Percentiles rank a stretch among this genome's conserved stretches.
phyloP scores from a whole-genome alignment of 2,888 invertebrate genomes.

The Malacosoma neustria region DNA sequence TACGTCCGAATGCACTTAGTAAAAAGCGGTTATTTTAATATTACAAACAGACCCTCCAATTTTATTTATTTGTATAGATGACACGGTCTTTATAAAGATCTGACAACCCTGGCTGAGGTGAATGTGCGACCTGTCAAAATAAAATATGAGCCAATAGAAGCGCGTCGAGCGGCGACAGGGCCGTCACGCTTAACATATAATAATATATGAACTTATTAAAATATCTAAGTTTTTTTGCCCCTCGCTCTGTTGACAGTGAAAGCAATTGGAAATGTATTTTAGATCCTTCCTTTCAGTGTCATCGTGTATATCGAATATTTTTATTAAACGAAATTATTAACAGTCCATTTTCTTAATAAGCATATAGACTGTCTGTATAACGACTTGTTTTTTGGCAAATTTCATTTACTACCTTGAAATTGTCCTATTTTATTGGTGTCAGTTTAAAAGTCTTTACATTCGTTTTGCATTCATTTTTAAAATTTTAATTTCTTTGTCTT shows the following conservation, averaged over 20 bases:
- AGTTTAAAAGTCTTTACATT: too few species aligned
- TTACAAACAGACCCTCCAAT: conserved; percentile 26
- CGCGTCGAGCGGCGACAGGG: conserved; percentile 52
- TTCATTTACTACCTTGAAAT: conserved; percentile 17
- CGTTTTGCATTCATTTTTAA: too few species aligned
- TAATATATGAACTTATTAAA: conserved; percentile 70
- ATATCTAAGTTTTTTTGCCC: conserved; percentile 48
- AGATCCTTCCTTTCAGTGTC: conserved; percentile 23
- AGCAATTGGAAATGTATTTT: conserved; percentile 23
- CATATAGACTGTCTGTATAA: background rate
- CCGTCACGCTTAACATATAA: conserved; percentile 58
- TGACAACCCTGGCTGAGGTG: conserved; percentile 34
- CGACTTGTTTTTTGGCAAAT: background rate
- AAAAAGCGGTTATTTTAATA: too few species aligned
- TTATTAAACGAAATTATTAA: background rate
- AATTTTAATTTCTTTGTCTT: too few species aligned
- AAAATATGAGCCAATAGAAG: conserved; percentile 70
- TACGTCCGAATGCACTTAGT: too few species aligned
- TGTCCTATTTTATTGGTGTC: conserved; percentile 21
- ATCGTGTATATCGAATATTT: background rate
- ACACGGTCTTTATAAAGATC: background rate
- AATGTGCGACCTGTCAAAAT: conserved; percentile 58
- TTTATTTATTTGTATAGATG: conserved; percentile 9
- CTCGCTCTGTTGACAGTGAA: conserved; percentile 50
- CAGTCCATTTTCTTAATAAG: background rate